Evolutionary conservation across 2,888 invertebrate genomes (phyloP), one percentile per base, ranked within the genome.

Genomic region (Drosophila hamatofila): DNA sequence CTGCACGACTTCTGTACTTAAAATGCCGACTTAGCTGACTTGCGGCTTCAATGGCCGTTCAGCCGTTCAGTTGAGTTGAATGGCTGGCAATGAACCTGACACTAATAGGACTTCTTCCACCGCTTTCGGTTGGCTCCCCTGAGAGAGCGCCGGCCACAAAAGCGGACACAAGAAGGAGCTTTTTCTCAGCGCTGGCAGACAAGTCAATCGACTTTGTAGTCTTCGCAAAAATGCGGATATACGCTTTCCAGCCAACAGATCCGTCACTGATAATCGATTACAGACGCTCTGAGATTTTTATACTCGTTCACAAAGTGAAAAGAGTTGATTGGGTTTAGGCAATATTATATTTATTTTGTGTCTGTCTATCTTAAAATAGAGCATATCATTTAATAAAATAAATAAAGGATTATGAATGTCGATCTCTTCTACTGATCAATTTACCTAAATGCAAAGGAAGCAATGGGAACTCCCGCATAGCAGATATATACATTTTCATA

Each of bases 31-130:
- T 48, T 35, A 39, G 42, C 39, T n/a, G 27, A 41, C 35, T 25
- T 21, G n/a, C 23, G 46, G 39, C 37, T 14, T 21, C 21, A 8
- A 27, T 41, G 16, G 16, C 21, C 16, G 35, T 37, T 37, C 35
- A 16, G 35, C 16, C 16, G 12, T 21, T 21, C 6, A 23, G 16
- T 27, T n/a, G 83, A 49, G 86, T 72, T 78, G 78, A 78, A 86
- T 87, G 88, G 89, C 12, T 49, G 91, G 83, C 91, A 92, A 90
- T 91, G 91, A 91, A 91, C 92, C 91, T 92, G 91, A 89, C 92
- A 91, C 88, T 92, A 89, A 90, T 92, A 91, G 77, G 91, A 91
- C 75, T 92, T 92, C 77, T 72, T 55, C 64, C 49, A 49, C n/a
- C 23, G 37, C 41, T 42, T 51, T 61, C 49, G 23, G 46, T 18